Conservation (phyloP, 2,888 invertebrate genomes). For the Polyommatus iphigenia region DNA sequence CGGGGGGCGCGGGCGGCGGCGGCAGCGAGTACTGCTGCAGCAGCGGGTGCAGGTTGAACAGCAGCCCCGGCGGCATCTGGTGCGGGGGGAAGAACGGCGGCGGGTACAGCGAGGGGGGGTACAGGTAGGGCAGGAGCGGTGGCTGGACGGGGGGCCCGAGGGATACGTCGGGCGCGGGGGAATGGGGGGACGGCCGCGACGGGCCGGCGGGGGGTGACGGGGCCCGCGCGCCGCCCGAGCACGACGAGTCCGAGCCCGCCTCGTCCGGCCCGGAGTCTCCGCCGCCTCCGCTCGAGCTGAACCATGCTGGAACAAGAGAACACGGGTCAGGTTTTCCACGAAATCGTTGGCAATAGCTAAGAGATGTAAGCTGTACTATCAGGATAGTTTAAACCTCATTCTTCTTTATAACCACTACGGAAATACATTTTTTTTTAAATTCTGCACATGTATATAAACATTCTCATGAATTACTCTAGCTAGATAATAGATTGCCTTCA, state of each 20-base stretch:
- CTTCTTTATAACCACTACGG: too few species aligned
- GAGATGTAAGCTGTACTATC: too few species aligned
- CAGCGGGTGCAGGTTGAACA: slow-evolving; percentile 94
- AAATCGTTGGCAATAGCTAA: neutral
- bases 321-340: neutral
- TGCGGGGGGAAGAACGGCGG: slow-evolving; percentile 87
- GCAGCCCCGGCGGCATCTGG: slow-evolving; percentile 89
- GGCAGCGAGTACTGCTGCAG: slow-evolving; percentile 92
- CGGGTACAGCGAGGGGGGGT: slow-evolving; percentile 93
- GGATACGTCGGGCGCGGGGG: slow-evolving; percentile 95
- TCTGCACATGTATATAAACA: too few species aligned
- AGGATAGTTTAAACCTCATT: too few species aligned
- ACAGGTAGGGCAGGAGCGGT: slow-evolving; percentile 95
- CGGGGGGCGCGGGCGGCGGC: slow-evolving; percentile 83
- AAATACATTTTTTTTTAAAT: too few species aligned
- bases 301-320: slow-evolving; percentile 79
- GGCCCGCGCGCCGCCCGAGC: slow-evolving; percentile 83
- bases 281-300: slow-evolving; percentile 80
- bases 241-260: slow-evolving; percentile 86
- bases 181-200: slow-evolving; percentile 85
- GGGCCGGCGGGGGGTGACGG: slow-evolving; percentile 79
- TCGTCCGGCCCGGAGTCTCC: slow-evolving; percentile 83
- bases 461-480: too few species aligned
- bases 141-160: slow-evolving; percentile 96
- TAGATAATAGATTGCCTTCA: too few species aligned